phyloP scores from a whole-genome alignment of 2,797 vertebrate genomes.

The Falco biarmicus region DNA sequence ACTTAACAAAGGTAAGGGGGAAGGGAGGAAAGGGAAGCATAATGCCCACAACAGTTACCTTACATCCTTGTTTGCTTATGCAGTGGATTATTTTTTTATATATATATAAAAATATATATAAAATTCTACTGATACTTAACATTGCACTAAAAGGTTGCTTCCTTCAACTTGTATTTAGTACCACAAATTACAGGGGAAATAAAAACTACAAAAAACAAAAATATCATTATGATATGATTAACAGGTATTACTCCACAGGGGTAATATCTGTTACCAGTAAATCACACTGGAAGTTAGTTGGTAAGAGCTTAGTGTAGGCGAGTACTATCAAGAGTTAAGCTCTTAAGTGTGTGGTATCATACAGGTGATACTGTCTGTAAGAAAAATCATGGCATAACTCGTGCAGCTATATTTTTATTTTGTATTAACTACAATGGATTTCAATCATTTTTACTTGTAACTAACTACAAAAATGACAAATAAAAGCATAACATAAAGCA shows the following conservation, averaged over 20 bases:
- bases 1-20: background rate
- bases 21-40: constrained; percentile 20
- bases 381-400: constrained; percentile 41
- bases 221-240: constrained; percentile 12
- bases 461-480: constrained; percentile 74
- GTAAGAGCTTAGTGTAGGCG: constrained; percentile 11
- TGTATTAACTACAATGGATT: constrained; percentile 69
- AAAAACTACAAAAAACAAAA: background rate
- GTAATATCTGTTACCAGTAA: constrained; percentile 17
- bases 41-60: constrained; percentile 23
- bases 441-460: constrained; percentile 67
- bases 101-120: background rate
- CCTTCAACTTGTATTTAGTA: constrained; percentile 61
- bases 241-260: background rate
- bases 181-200: constrained; percentile 54
- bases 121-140: constrained; percentile 64
- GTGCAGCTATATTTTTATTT: constrained; percentile 64
- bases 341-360: constrained; percentile 35
- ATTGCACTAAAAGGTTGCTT: constrained; percentile 69
- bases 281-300: constrained; percentile 39
- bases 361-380: constrained; percentile 28
- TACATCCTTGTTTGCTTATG: constrained; percentile 66
- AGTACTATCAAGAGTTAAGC: constrained; percentile 37
- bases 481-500: constrained; percentile 61
- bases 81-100: constrained; percentile 30